phyloP scores from a whole-genome alignment of 2,888 invertebrate species.

The Oscheius sp. region DNA sequence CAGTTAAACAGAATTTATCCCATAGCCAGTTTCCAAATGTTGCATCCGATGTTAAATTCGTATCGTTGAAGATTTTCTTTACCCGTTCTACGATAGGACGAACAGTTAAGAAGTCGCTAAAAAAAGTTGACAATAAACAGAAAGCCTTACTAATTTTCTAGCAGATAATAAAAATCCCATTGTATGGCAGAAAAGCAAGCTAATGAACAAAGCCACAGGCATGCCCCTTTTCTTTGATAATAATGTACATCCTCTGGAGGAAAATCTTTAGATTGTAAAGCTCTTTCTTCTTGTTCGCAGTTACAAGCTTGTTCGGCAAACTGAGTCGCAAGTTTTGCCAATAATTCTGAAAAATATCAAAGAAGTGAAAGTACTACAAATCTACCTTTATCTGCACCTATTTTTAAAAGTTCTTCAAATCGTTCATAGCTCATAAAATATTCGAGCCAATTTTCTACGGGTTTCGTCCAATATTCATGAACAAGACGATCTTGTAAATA shows the following conservation, averaged over 20 bases:
- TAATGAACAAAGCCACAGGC: constrained; percentile 52
- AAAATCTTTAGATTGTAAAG: not conserved
- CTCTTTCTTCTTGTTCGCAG: not conserved
- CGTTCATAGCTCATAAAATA: constrained; percentile 11
- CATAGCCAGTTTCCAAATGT: constrained; percentile 50
- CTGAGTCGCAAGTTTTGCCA: constrained; percentile 24
- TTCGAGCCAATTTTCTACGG: constrained; percentile 26
- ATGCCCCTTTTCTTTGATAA: constrained; percentile 45
- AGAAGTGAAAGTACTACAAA: not conserved
- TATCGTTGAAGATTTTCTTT: constrained; percentile 32
- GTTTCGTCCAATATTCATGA: constrained; percentile 19
- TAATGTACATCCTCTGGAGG: constrained; percentile 45
- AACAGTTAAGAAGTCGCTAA: constrained; percentile 39
- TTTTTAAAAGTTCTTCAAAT: constrained; percentile 11
- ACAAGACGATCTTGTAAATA: not conserved
- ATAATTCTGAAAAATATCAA: not conserved
- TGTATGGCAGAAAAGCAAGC: constrained; percentile 51
- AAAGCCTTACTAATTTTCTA: constrained; percentile 36
- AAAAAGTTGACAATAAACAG: not conserved
- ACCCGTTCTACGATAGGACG: constrained; percentile 39
- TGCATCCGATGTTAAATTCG: constrained; percentile 33
- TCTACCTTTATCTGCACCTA: constrained; percentile 18
- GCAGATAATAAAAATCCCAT: constrained; percentile 48
- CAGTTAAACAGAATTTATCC: constrained; percentile 37
- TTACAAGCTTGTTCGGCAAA: constrained; percentile 36